Evolutionary conservation across 1,140 invertebrate species (phyloP).

Genomic region (Psilanteris sp.): DNA sequence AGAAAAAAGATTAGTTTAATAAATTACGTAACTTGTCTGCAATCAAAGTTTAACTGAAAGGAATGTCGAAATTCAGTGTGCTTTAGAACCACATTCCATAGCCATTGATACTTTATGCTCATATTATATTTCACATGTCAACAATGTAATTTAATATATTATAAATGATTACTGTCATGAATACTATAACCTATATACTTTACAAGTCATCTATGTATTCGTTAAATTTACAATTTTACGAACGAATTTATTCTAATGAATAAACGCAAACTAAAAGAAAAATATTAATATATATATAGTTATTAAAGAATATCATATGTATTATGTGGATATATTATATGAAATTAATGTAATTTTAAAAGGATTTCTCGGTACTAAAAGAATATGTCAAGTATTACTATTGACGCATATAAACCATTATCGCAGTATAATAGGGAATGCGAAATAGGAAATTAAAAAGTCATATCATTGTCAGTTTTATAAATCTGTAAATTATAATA

Average conservation of each 20-base stretch:
- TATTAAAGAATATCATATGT: too few relatives aligned
- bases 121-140: constrained; percentile 47
- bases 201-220: neutral
- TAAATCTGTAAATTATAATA: too few relatives aligned
- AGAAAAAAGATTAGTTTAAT: neutral
- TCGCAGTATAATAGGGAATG: too few relatives aligned
- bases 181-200: constrained; percentile 17
- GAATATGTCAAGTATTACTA: too few relatives aligned
- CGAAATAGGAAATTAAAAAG: too few relatives aligned
- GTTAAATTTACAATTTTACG: neutral
- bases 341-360: too few relatives aligned
- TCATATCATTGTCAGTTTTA: too few relatives aligned
- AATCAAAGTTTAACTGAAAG: neutral
- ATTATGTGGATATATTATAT: too few relatives aligned
- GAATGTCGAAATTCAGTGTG: constrained; percentile 17
- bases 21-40: neutral
- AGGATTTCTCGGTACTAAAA: too few relatives aligned
- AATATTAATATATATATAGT: too few relatives aligned
- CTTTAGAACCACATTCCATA: constrained; percentile 46
- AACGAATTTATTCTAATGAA: neutral
- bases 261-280: too few relatives aligned
- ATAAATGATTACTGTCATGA: constrained; percentile 20
- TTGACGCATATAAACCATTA: too few relatives aligned
- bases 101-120: constrained; percentile 33
- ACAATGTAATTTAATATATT: constrained; percentile 37